These are phyloP conservation scores for Centropristis striata DNA, from an alignment of 2,113 vertebrate species.

Conservation along the genomic window DNA sequence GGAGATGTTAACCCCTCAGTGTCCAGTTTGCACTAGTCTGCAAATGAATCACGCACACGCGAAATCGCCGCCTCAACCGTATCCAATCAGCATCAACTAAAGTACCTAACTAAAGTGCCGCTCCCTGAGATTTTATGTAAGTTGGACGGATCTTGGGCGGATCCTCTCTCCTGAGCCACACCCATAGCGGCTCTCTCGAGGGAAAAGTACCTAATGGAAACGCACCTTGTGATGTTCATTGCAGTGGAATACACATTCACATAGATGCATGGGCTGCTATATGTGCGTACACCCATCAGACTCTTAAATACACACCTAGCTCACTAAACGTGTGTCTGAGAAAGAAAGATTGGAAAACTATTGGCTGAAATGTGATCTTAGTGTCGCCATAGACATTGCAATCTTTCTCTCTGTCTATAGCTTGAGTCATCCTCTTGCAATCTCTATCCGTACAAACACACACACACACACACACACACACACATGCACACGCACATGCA, in stretches of 20 bases:
- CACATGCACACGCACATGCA: slow-evolving; percentile 18
- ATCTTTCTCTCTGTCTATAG: slow-evolving; percentile 29
- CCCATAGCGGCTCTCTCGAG: too few relatives aligned
- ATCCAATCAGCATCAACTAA: too few relatives aligned
- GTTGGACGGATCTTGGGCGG: too few relatives aligned
- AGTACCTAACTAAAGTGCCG: too few relatives aligned
- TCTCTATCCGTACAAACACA: not conserved
- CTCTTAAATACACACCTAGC: slow-evolving; percentile 19
- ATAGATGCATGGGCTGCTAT: not conserved
- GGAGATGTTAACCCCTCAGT: too few relatives aligned
- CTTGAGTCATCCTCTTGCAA: not conserved
- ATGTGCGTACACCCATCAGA: not conserved
- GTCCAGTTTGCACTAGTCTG: too few relatives aligned
- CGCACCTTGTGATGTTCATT: too few relatives aligned
- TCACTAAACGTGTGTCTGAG: slow-evolving; percentile 27
- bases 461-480: slow-evolving; percentile 9
- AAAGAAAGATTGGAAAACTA: slow-evolving; percentile 61
- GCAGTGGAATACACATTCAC: slow-evolving; percentile 51
- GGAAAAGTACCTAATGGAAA: too few relatives aligned
- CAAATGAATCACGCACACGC: too few relatives aligned
- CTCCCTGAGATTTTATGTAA: too few relatives aligned
- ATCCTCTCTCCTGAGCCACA: too few relatives aligned
- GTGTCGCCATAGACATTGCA: slow-evolving; percentile 43
- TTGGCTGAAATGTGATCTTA: slow-evolving; percentile 64
- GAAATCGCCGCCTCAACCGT: too few relatives aligned